phyloP scores from a whole-genome alignment of 2,888 invertebrate species.

The Apodemia duryi region DNA sequence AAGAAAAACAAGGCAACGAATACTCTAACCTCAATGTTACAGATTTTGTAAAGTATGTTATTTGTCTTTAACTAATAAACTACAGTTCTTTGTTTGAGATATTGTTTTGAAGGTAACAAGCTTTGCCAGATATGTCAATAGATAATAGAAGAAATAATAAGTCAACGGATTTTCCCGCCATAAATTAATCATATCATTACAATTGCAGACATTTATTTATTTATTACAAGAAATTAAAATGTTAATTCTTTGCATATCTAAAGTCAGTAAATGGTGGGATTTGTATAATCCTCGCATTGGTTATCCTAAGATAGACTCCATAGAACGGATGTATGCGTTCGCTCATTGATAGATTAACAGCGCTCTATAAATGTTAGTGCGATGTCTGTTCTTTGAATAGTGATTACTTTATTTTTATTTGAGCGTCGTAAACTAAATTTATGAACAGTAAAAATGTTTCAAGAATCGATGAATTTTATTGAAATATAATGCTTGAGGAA shows the following conservation, averaged over 20 bases:
- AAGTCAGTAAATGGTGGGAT: not conserved
- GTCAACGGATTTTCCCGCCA: not conserved
- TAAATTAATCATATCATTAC: not conserved
- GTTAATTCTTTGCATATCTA: not conserved
- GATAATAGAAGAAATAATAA: no score
- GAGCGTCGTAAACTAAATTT: constrained; percentile 1
- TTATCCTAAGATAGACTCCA: constrained; percentile 5
- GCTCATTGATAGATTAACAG: constrained; percentile 6
- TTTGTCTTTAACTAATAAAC: not conserved
- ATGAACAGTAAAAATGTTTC: constrained; percentile 8
- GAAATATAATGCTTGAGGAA: not conserved
- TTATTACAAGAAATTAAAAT: not conserved
- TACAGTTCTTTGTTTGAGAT: no score
- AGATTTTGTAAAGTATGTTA: constrained; percentile 62
- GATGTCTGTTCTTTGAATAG: constrained; percentile 2
- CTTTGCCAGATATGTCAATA: no score
- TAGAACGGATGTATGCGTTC: not conserved
- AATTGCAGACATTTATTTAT: not conserved
- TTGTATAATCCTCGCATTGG: constrained; percentile 6
- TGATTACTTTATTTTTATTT: constrained; percentile 12
- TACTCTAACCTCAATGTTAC: constrained; percentile 55
- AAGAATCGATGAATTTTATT: not conserved
- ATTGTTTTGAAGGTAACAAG: no score
- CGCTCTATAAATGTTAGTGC: constrained; percentile 8
- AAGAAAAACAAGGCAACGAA: constrained; percentile 42